Percentiles rank a stretch among this genome's conserved stretches.
phyloP scores from a whole-genome alignment of 2,113 vertebrate species.

The Chionis minor region DNA sequence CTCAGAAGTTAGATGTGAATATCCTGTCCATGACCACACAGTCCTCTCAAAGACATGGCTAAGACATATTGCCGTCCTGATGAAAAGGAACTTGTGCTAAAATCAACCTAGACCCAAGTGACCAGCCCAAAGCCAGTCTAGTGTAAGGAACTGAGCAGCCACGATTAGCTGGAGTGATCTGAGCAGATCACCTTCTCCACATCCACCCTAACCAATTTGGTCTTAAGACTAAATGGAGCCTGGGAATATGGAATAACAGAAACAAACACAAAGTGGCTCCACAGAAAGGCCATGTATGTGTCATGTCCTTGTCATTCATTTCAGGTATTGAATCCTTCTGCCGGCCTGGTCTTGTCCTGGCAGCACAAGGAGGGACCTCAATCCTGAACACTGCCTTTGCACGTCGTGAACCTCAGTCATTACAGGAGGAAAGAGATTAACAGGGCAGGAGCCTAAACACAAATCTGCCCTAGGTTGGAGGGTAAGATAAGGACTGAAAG shows the following conservation, averaged over 20 bases:
- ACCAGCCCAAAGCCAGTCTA: background rate
- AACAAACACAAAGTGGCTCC: background rate
- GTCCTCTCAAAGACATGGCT: background rate
- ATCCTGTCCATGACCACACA: background rate
- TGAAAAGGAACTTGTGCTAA: background rate
- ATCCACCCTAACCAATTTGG: background rate
- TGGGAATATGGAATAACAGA: background rate
- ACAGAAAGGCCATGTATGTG: background rate
- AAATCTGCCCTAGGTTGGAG: background rate
- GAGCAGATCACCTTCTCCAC: background rate
- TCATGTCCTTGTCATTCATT: background rate
- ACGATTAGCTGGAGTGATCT: background rate
- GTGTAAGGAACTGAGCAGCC: background rate
- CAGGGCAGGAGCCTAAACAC: background rate
- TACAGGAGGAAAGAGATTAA: background rate
- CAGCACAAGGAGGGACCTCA: background rate
- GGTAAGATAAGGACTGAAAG: background rate
- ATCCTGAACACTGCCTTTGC: background rate
- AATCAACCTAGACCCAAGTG: background rate
- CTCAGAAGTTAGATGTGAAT: background rate
- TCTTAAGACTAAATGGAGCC: background rate
- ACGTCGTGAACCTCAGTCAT: background rate
- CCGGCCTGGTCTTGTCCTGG: background rate
- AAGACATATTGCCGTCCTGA: background rate
- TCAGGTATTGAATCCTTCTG: background rate